Base-by-base conservation (phyloP, 2,888 invertebrate species). In the Mythimna ferrago region DNA sequence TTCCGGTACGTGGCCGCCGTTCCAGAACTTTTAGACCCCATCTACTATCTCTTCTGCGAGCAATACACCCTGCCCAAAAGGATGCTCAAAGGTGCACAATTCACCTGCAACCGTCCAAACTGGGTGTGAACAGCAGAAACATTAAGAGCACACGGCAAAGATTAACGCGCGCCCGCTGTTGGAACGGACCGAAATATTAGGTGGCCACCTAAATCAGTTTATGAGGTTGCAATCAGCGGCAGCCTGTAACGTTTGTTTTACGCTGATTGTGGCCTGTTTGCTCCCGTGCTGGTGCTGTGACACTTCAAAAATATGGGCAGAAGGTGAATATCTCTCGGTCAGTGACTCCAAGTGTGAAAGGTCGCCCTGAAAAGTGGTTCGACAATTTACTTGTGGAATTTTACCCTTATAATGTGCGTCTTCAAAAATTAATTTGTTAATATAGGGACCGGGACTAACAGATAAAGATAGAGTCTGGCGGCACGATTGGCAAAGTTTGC, bases 211-310 rank as follows among this genome's bases (percentile, higher is more conserved):
- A 81, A 85, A 86, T 87, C 80, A 83, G 85, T 80, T 87, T 81
- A 87, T 86, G 85, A 87, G 81, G 81, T 80, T 81, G 85, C 87
- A 87, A 86, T 86, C 85, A 87, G 87, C 53, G 83, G 58, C 69
- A 80, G 80, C 72, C 71, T 61, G 74, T 72, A 71, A 80, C 85
- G 85, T 89, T 87, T 86, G 85, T 83, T 74, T 81, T 74, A 80
- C 84, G 73, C 83, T 87, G 87, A 87, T 87, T 87, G 87, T 86
- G 79, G 81, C 77, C 74, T 86, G 87, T 87, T 86, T 84, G 84
- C 79, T 71, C 67, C 78, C 73, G 74, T 48, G 70, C 63, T 73
- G 51, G 65, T 66, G 35, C 51, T 10, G 5, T 6, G 41, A 44
- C 67, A 48, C 44, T 19, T 7, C 1, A 6, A 0, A 68, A 6